These are phyloP conservation scores for Hyppa rectilinea DNA, from an alignment of 2,888 invertebrate species.

Conservation along the genomic window DNA sequence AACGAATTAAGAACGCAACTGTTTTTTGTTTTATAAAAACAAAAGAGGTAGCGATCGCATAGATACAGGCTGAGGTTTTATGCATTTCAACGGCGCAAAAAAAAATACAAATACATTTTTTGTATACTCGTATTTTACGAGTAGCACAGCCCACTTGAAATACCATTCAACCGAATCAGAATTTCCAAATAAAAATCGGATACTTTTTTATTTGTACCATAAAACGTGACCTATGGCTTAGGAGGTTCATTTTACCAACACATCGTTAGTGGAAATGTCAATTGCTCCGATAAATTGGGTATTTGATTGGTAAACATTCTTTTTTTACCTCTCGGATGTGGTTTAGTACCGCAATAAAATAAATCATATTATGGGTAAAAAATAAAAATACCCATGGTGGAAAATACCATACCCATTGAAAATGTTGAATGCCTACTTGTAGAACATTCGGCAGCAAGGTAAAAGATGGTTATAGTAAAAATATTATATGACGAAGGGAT, in stretches of 20 bases:
- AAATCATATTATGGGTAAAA: conserved; percentile 9
- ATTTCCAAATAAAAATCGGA: conserved; percentile 35
- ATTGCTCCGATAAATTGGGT: conserved; percentile 44
- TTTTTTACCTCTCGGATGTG: background rate
- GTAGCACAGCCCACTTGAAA: conserved; percentile 25
- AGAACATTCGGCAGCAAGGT: background rate
- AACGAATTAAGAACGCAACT: background rate
- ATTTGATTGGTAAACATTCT: conserved; percentile 15
- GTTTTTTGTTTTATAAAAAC: background rate
- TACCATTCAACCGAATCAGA: conserved; percentile 25
- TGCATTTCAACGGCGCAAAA: conserved; percentile 1
- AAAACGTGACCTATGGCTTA: conserved; percentile 28
- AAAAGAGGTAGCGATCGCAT: background rate
- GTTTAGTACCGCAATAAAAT: background rate
- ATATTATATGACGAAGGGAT: too few relatives aligned
- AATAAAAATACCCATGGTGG: too few relatives aligned
- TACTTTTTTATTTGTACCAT: conserved; percentile 37
- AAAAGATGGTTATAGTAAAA: background rate
- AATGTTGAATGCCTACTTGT: background rate
- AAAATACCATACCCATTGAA: background rate
- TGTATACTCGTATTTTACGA: conserved; percentile 41
- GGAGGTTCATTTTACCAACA: conserved; percentile 42
- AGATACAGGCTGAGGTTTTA: background rate
- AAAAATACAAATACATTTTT: conserved; percentile 2
- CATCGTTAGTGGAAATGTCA: conserved; percentile 44